Evolutionary conservation across 2,797 vertebrate genomes (phyloP).

Genomic region (Microtus californicus): DNA sequence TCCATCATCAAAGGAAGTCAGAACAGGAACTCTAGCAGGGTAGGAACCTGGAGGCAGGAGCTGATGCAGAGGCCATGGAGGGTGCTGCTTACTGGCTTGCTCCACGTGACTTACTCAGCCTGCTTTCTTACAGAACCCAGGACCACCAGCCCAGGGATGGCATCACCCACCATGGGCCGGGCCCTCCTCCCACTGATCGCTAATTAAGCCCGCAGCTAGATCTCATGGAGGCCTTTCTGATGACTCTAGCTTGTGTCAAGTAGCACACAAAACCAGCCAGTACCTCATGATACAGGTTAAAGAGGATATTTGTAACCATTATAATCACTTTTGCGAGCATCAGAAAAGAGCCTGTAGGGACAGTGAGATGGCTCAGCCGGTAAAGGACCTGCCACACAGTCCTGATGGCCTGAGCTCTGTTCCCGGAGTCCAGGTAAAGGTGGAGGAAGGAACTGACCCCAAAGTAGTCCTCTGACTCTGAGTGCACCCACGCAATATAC

Average conservation of each 20-base stretch:
- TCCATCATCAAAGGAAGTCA: no score
- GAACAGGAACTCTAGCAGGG: no score
- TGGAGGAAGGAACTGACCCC: not conserved
- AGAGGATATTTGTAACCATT: not conserved
- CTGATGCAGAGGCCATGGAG: no score
- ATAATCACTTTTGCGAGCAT: not conserved
- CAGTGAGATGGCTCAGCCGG: not conserved
- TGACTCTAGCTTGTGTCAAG: not conserved
- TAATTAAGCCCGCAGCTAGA: not conserved
- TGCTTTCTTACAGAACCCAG: not conserved
- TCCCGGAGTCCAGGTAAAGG: not conserved
- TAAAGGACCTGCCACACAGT: not conserved
- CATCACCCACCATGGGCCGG: not conserved
- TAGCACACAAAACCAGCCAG: not conserved
- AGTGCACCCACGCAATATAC: not conserved
- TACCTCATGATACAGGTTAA: not conserved
- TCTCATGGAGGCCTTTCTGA: not conserved
- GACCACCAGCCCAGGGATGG: not conserved
- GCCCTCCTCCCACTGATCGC: not conserved
- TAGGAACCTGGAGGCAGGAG: no score
- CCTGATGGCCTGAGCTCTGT: not conserved
- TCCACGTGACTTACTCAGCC: no score
- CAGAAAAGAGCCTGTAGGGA: not conserved
- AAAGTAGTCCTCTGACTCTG: not conserved
- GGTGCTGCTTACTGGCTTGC: no score